A percentile compares a stretch with the other conserved stretches of the same genome.
These are phyloP conservation scores for Henricia sp. DNA, from an alignment of 53 echinoderm and acorn worm genomes.

Conservation along the genomic window DNA sequence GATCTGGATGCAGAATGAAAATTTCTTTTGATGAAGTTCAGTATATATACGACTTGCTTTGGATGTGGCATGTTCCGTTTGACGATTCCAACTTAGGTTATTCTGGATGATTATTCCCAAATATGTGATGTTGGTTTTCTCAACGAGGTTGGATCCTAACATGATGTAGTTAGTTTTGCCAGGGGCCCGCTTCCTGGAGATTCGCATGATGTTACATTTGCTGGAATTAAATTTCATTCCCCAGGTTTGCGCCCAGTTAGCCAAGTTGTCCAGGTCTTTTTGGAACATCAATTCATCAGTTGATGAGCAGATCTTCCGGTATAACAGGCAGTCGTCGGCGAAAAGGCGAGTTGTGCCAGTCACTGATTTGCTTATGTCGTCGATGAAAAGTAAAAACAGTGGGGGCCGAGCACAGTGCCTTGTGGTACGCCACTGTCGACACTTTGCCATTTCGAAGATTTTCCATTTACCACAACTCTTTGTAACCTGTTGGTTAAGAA, in stretches of 20 bases:
- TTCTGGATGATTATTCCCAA: slow-evolving; percentile 58
- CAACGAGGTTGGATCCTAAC: slow-evolving; percentile 3
- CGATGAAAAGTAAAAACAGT: neutral
- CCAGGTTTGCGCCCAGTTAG: slow-evolving; percentile 27
- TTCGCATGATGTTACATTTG: slow-evolving; percentile 55
- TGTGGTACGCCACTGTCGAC: slow-evolving; percentile 48
- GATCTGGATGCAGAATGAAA: slow-evolving; percentile 13
- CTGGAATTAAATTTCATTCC: slow-evolving; percentile 44
- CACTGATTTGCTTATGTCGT: slow-evolving; percentile 3
- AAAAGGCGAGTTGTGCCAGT: slow-evolving; percentile 35
- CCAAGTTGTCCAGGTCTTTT: slow-evolving; percentile 33
- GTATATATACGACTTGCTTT: slow-evolving; percentile 13
- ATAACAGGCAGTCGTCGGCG: slow-evolving; percentile 32
- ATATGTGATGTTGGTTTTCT: slow-evolving; percentile 2
- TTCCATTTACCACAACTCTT: slow-evolving; percentile 40
- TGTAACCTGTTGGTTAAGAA: slow-evolving; percentile 40
- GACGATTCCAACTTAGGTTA: slow-evolving; percentile 55
- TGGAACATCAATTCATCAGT: slow-evolving; percentile 12
- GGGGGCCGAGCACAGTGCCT: slow-evolving; percentile 45
- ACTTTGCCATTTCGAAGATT: neutral
- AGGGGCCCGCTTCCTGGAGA: slow-evolving; percentile 27
- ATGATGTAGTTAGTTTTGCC: neutral
- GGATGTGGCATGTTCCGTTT: slow-evolving; percentile 11
- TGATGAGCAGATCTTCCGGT: neutral
- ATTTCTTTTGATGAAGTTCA: slow-evolving; percentile 35